Percentiles rank a stretch among this genome's conserved stretches.
phyloP scores from a whole-genome alignment of 1,140 invertebrate genomes.

The Cephus cinctus region DNA sequence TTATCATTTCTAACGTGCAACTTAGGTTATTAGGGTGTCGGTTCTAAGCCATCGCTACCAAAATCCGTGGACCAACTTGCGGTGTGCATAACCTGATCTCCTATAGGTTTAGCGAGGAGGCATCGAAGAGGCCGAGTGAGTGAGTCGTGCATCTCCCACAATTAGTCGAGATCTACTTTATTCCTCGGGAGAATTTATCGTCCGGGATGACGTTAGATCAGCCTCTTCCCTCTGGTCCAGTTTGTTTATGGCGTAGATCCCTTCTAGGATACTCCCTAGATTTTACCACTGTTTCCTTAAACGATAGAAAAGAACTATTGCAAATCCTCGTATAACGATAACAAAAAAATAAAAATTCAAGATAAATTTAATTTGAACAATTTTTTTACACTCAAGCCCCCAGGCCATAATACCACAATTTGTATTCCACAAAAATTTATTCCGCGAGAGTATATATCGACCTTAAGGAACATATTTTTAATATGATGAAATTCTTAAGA shows the following conservation, averaged over 20 bases:
- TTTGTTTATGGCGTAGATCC: constrained; percentile 48
- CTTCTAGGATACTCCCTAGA: constrained; percentile 2
- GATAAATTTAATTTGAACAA: no score
- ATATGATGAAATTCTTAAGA: no score
- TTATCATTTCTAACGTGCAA: no score
- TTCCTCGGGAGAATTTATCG: constrained; percentile 51
- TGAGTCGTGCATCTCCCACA: constrained; percentile 54
- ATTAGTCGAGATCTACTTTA: constrained; percentile 56
- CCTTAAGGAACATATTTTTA: no score
- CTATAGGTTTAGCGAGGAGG: constrained; percentile 23
- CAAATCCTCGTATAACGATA: background rate
- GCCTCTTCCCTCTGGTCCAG: constrained; percentile 15
- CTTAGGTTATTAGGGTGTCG: no score
- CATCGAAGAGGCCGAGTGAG: constrained; percentile 32
- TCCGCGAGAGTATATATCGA: no score
- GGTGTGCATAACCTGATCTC: constrained; percentile 38
- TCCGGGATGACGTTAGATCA: constrained; percentile 47
- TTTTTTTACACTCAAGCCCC: no score
- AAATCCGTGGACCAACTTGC: constrained; percentile 29
- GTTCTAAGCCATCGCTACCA: constrained; percentile 26
- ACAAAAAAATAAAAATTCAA: no score
- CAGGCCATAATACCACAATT: no score
- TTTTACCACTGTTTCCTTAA: background rate
- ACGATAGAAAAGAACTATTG: no score
- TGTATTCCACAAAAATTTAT: no score